Conservation (phyloP, 2,797 vertebrate species). For the Neopelma chrysocephalum region DNA sequence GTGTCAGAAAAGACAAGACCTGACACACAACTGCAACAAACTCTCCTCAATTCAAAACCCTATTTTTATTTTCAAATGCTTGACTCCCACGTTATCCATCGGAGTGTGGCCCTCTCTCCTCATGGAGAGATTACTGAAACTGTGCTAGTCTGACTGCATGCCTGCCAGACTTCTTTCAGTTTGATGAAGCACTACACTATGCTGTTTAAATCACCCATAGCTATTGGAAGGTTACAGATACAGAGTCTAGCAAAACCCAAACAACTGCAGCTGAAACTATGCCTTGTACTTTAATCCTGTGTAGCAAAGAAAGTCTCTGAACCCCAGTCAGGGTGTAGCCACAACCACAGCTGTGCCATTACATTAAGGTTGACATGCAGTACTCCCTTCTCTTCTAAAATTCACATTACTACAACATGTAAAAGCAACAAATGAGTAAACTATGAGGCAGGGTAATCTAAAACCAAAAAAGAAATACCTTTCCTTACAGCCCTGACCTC, state of each 20-base stretch:
- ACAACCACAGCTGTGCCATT: slow-evolving; percentile 66
- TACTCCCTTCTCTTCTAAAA: not conserved
- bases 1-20: not conserved
- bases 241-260: slow-evolving; percentile 32
- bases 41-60: not conserved
- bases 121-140: not conserved
- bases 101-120: not conserved
- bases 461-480: not conserved
- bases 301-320: slow-evolving; percentile 51
- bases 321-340: slow-evolving; percentile 14
- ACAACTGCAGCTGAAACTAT: slow-evolving; percentile 64
- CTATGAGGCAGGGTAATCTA: not conserved
- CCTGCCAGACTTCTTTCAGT: slow-evolving; percentile 44
- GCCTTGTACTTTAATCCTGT: slow-evolving; percentile 70
- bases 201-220: slow-evolving; percentile 25
- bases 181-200: not conserved
- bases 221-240: slow-evolving; percentile 31
- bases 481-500: not conserved
- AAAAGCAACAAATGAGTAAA: not conserved
- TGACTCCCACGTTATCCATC: not conserved
- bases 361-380: slow-evolving; percentile 12
- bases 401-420: not conserved
- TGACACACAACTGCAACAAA: not conserved
- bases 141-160: not conserved
- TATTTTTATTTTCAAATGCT: not conserved